Percentiles rank a stretch among this genome's conserved stretches.
Evolutionary conservation across 1,140 invertebrate genomes (phyloP).

Genomic region (Cyphomyrmex costatus): DNA sequence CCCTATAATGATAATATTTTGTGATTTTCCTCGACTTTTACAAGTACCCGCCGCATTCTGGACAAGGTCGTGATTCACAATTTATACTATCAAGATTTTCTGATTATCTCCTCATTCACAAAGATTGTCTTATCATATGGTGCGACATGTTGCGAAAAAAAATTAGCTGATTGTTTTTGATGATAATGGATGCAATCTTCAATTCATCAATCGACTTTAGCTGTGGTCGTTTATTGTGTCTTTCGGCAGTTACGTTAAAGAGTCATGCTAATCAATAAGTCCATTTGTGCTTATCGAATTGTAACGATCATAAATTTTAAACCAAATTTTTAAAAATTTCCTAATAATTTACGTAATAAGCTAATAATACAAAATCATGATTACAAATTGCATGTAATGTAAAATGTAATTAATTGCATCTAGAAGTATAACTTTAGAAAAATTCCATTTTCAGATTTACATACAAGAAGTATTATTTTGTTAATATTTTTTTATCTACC

Average conservation of each 20-base stretch:
- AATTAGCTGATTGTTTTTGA: background rate
- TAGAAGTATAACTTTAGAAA: background rate
- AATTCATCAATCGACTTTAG: background rate
- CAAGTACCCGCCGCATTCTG: slow-evolving; percentile 14
- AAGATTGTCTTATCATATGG: slow-evolving; percentile 34
- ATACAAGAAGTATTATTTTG: background rate
- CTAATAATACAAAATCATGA: background rate
- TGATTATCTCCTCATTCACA: slow-evolving; percentile 49
- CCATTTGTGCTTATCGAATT: background rate
- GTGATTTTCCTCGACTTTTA: background rate
- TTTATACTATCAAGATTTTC: slow-evolving; percentile 54
- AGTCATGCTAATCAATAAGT: background rate
- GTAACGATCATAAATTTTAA: background rate
- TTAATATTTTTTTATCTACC: background rate
- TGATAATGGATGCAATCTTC: slow-evolving; percentile 9
- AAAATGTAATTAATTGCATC: background rate
- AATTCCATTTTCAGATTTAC: slow-evolving; percentile 4
- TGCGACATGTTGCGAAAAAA: slow-evolving; percentile 43
- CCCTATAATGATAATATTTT: background rate
- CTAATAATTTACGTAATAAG: background rate
- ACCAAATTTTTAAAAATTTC: too few relatives aligned
- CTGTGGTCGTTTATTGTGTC: too few relatives aligned
- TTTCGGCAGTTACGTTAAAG: background rate
- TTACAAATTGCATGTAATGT: background rate
- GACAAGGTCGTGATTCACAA: slow-evolving; percentile 32